Evolutionary conservation across 2,888 invertebrate genomes (phyloP).

Genomic region (Himalopsyche anomala): DNA sequence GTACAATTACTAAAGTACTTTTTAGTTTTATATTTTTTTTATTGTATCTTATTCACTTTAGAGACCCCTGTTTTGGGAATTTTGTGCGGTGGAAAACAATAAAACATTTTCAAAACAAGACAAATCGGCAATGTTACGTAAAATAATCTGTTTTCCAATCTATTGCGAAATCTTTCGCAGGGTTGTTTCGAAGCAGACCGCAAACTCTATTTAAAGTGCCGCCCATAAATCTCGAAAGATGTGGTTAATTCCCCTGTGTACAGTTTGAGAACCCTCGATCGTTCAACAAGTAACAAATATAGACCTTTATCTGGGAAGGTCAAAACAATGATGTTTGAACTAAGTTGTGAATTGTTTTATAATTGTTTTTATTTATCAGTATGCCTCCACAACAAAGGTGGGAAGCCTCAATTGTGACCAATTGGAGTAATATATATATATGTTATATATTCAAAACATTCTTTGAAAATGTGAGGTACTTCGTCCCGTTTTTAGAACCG

Average conservation of each 20-base stretch:
- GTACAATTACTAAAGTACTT: too few species aligned
- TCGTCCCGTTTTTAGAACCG: too few species aligned
- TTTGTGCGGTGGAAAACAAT: too few species aligned
- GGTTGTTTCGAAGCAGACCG: not conserved
- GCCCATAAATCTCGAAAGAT: conserved; percentile 24
- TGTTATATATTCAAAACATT: too few species aligned
- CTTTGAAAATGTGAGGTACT: too few species aligned
- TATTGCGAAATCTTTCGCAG: conserved; percentile 19
- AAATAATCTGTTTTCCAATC: conserved; percentile 3
- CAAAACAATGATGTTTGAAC: not conserved
- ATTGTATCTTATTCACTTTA: too few species aligned
- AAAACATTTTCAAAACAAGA: not conserved
- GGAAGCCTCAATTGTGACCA: too few species aligned
- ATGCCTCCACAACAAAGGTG: too few species aligned
- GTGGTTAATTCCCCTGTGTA: not conserved
- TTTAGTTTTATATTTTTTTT: too few species aligned
- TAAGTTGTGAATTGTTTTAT: not conserved
- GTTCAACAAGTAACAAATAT: conserved; percentile 25
- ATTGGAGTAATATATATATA: too few species aligned
- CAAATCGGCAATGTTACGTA: not conserved
- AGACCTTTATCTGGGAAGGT: not conserved
- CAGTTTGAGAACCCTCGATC: conserved; percentile 16
- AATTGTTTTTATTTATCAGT: not conserved
- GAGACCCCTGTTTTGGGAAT: too few species aligned
- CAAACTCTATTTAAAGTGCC: conserved; percentile 21